Conservation (phyloP, 2,888 invertebrate genomes). For the Pristionchus exspectatus region DNA sequence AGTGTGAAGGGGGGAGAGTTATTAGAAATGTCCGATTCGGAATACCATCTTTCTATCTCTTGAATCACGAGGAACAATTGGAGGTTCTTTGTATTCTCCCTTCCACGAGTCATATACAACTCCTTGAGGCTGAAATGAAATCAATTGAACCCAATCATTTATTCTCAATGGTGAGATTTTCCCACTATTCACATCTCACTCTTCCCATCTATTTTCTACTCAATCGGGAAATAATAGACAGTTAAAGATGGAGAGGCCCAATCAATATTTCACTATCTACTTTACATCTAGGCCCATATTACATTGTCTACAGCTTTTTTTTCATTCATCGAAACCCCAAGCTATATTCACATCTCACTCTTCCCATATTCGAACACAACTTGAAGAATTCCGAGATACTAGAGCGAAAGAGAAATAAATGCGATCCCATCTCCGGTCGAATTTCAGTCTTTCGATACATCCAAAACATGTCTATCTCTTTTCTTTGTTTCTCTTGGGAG, state of each 20-base stretch:
- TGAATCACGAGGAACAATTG: constrained; percentile 1
- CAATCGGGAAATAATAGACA: not conserved
- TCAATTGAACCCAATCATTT: not conserved
- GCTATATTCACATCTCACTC: not conserved
- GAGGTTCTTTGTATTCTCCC: constrained; percentile 30
- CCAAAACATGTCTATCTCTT: constrained; percentile 2
- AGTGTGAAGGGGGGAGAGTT: constrained; percentile 97
- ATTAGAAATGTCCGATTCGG: constrained; percentile 80
- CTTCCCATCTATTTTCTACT: constrained; percentile 3
- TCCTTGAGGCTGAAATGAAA: constrained; percentile 11
- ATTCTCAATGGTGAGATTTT: not conserved
- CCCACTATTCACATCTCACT: not conserved
- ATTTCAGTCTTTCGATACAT: not conserved
- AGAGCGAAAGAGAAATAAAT: not conserved
- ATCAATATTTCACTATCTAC: not conserved
- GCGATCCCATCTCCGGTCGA: not conserved
- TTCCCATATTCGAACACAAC: not conserved
- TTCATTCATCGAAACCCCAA: not conserved
- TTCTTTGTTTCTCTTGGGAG: not conserved
- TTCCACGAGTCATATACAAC: constrained; percentile 39
- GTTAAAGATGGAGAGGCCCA: not conserved
- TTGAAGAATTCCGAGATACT: not conserved
- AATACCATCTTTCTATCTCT: constrained; percentile 2
- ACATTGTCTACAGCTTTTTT: not conserved
- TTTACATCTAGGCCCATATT: not conserved